Evolutionary conservation across 2,113 vertebrate genomes (phyloP), one percentile per base, ranked within the genome.

Genomic region (Xiphophorus hellerii): DNA sequence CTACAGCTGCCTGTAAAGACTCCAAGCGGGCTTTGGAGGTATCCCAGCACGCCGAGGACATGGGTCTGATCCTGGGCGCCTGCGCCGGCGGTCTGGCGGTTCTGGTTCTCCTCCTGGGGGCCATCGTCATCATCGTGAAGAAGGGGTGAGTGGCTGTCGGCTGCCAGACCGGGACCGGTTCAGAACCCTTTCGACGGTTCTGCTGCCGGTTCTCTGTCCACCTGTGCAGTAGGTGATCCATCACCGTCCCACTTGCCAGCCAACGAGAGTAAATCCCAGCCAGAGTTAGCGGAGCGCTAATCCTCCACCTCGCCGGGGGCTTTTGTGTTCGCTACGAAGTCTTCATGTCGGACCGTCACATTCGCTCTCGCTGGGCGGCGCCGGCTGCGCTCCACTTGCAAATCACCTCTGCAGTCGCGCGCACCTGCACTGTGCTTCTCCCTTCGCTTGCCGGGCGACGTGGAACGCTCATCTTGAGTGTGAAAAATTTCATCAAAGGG

Each of bases 1-100:
- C 10, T 71, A 28, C 89, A 99, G 97, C 95, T 78, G 97, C 97
- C 82, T 98, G 97, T 80, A 98, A 96, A 81, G 97, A 98, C 87
- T 96, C 94, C 31, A 97, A 97, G 68, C 95, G 92, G 51, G 95
- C 97, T 17, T 82, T 98, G 86, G 97, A 98, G 83, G 96, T 97
- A 31, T 97, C 97, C 0, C 97, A 98, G 93, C 96, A 95, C 76
- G 95, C 96, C 0, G 97, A 98, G 87, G 97, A 98, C 93, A 98
- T 98, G 97, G 97, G 97, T 0, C 92, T 98, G 76, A 97, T 98
- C 88, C 92, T 99, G 69, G 97, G 97, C 17, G 96, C 97, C 85
- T 98, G 97, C 76, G 96, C 95, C 0, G 97, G 97, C 0, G 97
- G 96, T 0, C 95, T 98, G 62, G 95, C 96, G 0, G 94, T 97